Conservation (phyloP, 2,113 vertebrate species). For the Galbula dea region DNA sequence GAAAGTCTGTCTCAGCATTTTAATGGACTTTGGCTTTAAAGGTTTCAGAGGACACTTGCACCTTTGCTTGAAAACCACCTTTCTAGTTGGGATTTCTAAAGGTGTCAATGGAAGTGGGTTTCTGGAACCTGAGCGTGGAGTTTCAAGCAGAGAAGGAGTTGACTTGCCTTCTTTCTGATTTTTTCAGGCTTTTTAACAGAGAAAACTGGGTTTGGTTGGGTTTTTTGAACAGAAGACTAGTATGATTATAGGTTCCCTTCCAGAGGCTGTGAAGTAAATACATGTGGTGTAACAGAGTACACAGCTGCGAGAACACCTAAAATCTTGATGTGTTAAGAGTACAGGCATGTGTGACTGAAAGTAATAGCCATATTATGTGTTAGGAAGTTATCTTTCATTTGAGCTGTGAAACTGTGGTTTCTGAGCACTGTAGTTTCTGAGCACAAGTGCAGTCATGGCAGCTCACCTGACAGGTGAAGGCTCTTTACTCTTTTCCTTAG, state of each 20-base stretch:
- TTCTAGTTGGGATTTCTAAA: background rate
- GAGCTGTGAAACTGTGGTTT: no score
- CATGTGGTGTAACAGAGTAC: accelerated
- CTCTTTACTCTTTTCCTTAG: background rate
- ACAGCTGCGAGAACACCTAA: background rate
- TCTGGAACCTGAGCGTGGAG: background rate
- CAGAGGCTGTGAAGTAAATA: background rate
- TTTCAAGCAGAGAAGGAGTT: background rate
- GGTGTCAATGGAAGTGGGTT: background rate
- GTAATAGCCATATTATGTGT: background rate
- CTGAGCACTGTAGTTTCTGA: no score
- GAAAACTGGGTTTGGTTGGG: background rate
- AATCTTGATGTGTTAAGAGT: background rate
- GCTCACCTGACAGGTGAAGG: background rate
- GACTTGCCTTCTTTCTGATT: background rate
- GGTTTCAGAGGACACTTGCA: background rate
- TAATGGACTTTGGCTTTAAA: background rate
- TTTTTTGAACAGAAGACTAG: background rate
- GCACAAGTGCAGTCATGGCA: background rate
- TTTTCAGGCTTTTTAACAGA: background rate
- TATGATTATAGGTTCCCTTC: background rate
- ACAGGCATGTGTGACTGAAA: background rate
- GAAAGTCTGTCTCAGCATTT: background rate
- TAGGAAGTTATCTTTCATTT: background rate
- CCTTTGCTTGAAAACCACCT: background rate